Conservation (phyloP, 2,797 vertebrate genomes). For the Chrosomus eos region DNA sequence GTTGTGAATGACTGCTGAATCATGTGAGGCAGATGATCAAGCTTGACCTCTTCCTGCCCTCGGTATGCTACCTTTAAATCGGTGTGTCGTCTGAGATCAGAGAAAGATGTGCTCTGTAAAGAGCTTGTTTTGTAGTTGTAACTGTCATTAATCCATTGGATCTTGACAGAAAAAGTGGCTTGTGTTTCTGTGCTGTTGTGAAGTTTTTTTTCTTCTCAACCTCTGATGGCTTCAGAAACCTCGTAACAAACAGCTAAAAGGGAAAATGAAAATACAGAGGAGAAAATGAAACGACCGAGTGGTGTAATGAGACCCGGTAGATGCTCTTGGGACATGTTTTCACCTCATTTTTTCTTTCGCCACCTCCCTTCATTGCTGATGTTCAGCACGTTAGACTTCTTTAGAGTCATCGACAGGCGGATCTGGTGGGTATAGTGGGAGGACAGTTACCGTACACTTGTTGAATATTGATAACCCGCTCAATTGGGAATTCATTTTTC, state of each 20-base stretch:
- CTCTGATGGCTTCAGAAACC: constrained; percentile 1
- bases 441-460: constrained; percentile 75
- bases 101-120: constrained; percentile 59
- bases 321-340: constrained; percentile 10
- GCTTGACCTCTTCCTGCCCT: constrained; percentile 59
- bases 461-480: constrained; percentile 81
- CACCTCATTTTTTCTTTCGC: constrained; percentile 10
- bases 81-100: constrained; percentile 72
- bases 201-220: constrained; percentile 4
- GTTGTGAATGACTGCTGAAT: constrained; percentile 51
- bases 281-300: background rate
- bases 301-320: constrained; percentile 19
- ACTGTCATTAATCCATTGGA: constrained; percentile 49
- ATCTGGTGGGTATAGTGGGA: constrained; percentile 62
- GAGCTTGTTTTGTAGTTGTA: constrained; percentile 57
- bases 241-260: constrained; percentile 3
- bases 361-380: constrained; percentile 59
- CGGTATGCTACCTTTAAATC: constrained; percentile 58
- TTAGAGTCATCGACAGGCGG: constrained; percentile 49
- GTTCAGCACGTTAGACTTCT: constrained; percentile 59
- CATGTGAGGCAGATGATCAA: constrained; percentile 70
- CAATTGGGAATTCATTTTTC: constrained; percentile 79
- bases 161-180: constrained; percentile 49
- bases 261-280: constrained; percentile 3
- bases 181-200: constrained; percentile 16